A percentile compares a stretch with the other conserved stretches of the same genome.
phyloP scores from a whole-genome alignment of 2,113 vertebrate species.

The Campylomormyrus numenius region DNA sequence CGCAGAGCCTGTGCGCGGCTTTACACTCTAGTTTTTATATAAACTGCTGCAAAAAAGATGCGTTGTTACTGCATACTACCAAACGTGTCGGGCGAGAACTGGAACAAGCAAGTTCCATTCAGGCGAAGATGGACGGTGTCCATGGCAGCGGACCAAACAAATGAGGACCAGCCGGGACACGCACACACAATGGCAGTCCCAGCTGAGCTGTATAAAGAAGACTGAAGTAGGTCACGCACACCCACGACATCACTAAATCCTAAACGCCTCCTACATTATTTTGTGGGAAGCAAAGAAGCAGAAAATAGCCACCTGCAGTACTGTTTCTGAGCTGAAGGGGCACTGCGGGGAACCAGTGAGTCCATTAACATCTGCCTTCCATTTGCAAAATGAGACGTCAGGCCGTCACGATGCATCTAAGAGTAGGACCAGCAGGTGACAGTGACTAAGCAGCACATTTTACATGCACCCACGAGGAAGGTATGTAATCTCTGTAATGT shows the following conservation, averaged over 20 bases:
- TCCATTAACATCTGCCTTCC: neutral
- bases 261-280: neutral
- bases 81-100: neutral
- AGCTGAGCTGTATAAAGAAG: slow-evolving; percentile 53
- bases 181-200: neutral
- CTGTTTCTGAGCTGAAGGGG: neutral
- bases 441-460: neutral
- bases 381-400: neutral
- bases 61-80: neutral
- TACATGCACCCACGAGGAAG: neutral
- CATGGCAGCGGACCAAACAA: neutral
- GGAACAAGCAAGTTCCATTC: neutral
- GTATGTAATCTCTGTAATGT: neutral
- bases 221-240: neutral
- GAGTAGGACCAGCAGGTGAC: neutral
- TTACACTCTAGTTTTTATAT: neutral
- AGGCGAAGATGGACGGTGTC: neutral
- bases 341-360: neutral
- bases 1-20: neutral
- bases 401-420: neutral
- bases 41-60: neutral
- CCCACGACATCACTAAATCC: neutral
- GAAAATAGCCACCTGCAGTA: neutral
- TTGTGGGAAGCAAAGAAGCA: neutral
- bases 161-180: neutral